Conservation (phyloP, 35 echinoderm and acorn worm species). For the Ptychodera flava region DNA sequence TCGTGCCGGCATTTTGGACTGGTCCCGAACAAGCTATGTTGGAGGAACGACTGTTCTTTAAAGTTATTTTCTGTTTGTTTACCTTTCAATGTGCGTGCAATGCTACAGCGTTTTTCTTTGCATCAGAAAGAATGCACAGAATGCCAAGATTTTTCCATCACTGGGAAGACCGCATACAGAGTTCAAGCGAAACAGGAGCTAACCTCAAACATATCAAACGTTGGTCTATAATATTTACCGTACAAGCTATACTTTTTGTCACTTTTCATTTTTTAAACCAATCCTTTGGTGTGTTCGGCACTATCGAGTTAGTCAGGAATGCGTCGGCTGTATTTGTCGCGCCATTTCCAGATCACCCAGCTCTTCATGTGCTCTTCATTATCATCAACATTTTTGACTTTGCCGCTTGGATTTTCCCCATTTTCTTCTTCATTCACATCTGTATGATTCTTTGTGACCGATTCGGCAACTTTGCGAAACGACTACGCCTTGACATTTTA, state of each 20-base stretch:
- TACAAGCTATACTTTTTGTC: conserved; percentile 25
- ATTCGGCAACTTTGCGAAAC: conserved; percentile 40
- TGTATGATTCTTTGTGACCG: conserved; percentile 29
- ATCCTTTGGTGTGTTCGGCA: conserved; percentile 27
- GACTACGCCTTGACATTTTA: conserved; percentile 19
- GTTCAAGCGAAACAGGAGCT: conserved; percentile 13
- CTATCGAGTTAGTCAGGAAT: conserved; percentile 51
- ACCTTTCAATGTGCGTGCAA: conserved; percentile 70
- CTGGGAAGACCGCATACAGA: conserved; percentile 50
- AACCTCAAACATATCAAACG: conserved; percentile 23
- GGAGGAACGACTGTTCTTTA: conserved; percentile 43
- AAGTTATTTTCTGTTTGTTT: conserved; percentile 54
- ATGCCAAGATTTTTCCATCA: conserved; percentile 46
- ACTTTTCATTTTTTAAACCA: conserved; percentile 52
- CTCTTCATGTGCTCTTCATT: conserved; percentile 36
- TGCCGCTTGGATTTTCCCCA: conserved; percentile 71
- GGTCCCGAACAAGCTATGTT: conserved; percentile 26
- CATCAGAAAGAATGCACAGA: conserved; percentile 13
- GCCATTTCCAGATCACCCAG: conserved; percentile 20
- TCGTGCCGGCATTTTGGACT: conserved; percentile 49
- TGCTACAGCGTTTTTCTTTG: conserved; percentile 35
- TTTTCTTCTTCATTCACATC: conserved; percentile 49
- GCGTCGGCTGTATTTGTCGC: conserved; percentile 60
- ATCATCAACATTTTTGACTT: conserved; percentile 53
- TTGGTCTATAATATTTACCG: conserved; percentile 13